Percentiles rank a stretch among this genome's conserved stretches.
Conservation (phyloP, 2,888 invertebrate genomes). For the Caenorhabditis sp. region DNA sequence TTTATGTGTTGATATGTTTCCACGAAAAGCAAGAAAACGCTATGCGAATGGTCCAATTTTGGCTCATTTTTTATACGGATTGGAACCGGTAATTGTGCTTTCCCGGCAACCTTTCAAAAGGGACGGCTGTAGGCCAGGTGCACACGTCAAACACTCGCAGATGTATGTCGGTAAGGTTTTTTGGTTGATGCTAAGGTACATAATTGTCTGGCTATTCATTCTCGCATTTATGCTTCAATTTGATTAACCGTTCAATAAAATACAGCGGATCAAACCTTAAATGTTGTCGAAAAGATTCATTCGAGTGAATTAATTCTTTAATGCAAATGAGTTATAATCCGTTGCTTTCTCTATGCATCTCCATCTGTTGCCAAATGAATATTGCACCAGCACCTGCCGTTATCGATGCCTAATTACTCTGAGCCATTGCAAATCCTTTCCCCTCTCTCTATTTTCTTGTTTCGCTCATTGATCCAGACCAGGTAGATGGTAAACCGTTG, state of each 20-base stretch:
- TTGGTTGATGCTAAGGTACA: background rate
- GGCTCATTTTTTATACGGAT: slow-evolving; percentile 15
- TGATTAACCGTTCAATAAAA: too few relatives aligned
- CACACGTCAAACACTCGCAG: slow-evolving; percentile 28
- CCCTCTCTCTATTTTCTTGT: background rate
- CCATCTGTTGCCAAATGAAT: slow-evolving; percentile 64
- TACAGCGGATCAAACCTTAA: too few relatives aligned
- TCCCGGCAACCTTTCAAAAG: slow-evolving; percentile 17
- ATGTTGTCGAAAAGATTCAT: too few relatives aligned
- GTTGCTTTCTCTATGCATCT: background rate
- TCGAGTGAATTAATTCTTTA: background rate
- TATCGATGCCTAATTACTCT: slow-evolving; percentile 48
- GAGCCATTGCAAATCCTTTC: slow-evolving; percentile 36
- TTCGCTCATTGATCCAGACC: slow-evolving; percentile 7
- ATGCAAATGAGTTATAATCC: slow-evolving; percentile 29
- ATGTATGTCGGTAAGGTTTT: slow-evolving; percentile 32
- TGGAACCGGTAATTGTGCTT: slow-evolving; percentile 25
- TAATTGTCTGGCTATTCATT: background rate
- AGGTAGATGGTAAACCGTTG: background rate
- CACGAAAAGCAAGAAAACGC: too few relatives aligned
- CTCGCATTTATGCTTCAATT: background rate
- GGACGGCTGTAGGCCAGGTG: slow-evolving; percentile 20
- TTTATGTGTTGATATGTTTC: background rate
- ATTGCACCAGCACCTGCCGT: slow-evolving; percentile 60
- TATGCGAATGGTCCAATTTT: background rate